Percentiles rank a stretch among this genome's conserved stretches.
These are phyloP conservation scores for Leptinotarsa tumamoca DNA, from an alignment of 2,888 invertebrate genomes.

Conservation along the genomic window DNA sequence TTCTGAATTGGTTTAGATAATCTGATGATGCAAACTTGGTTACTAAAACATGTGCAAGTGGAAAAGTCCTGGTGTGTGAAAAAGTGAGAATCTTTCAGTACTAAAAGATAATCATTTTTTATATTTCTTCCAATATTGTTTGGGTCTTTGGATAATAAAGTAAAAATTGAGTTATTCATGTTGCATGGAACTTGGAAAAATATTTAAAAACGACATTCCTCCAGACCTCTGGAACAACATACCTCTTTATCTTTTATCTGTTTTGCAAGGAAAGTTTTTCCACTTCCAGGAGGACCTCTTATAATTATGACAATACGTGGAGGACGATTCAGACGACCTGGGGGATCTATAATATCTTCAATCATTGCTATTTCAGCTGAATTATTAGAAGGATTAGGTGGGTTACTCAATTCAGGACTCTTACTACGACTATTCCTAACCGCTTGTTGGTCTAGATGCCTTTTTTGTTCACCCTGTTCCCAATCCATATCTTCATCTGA, in stretches of 20 bases:
- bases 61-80: no score
- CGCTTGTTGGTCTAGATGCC: constrained; percentile 29
- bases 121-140: no score
- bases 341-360: constrained; percentile 85
- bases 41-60: no score
- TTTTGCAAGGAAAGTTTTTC: constrained; percentile 91
- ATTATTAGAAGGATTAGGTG: constrained; percentile 42
- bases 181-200: background rate
- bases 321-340: constrained; percentile 85
- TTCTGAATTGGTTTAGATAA: no score
- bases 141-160: no score
- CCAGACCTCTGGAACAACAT: constrained; percentile 35
- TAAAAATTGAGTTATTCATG: no score
- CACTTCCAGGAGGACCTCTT: constrained; percentile 94
- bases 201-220: no score
- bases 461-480: constrained; percentile 40
- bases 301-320: constrained; percentile 86
- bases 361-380: constrained; percentile 65
- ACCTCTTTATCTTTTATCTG: constrained; percentile 85
- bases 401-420: constrained; percentile 45
- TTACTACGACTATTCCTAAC: constrained; percentile 33
- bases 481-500: constrained; percentile 52
- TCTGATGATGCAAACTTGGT: no score
- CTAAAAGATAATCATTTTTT: no score
- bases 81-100: no score